Conservation (phyloP, 2,797 vertebrate species). For the Pseudochromis fuscus region DNA sequence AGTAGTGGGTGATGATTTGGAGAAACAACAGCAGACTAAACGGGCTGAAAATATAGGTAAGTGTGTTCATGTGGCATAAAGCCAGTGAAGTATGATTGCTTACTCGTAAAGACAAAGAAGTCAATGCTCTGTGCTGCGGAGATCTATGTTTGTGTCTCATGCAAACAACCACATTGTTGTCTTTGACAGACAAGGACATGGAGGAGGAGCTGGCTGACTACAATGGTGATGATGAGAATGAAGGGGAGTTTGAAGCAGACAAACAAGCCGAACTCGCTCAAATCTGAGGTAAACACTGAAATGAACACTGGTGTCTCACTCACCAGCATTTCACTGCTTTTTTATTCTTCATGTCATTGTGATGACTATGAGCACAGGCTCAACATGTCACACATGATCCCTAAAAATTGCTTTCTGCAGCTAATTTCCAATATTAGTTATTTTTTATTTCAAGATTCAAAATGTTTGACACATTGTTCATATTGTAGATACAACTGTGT, state of each 20-base stretch:
- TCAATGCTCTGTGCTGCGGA: not conserved
- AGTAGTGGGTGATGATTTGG: constrained; percentile 50
- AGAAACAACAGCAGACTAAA: constrained; percentile 60
- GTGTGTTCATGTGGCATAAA: constrained; percentile 5
- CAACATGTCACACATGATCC: not conserved
- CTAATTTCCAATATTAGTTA: too few species aligned
- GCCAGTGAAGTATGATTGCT: not conserved
- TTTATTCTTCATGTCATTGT: not conserved
- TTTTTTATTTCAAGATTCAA: too few species aligned
- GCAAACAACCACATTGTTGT: not conserved
- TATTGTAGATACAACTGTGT: too few species aligned
- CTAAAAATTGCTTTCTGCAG: not conserved
- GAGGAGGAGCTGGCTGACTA: constrained; percentile 86
- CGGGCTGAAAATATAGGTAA: constrained; percentile 65
- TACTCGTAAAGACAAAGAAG: not conserved
- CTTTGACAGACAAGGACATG: constrained; percentile 74
- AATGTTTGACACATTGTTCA: too few species aligned
- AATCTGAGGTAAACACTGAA: constrained; percentile 73
- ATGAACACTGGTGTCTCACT: not conserved
- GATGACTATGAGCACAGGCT: not conserved
- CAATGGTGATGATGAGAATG: constrained; percentile 91
- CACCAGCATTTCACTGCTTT: not conserved
- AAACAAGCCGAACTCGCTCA: constrained; percentile 91
- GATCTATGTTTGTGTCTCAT: not conserved
- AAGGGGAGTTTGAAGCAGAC: constrained; percentile 93